These are phyloP conservation scores for Rambutsinella grinnellia DNA, from an alignment of 2,888 invertebrate species.

Conservation along the genomic window DNA sequence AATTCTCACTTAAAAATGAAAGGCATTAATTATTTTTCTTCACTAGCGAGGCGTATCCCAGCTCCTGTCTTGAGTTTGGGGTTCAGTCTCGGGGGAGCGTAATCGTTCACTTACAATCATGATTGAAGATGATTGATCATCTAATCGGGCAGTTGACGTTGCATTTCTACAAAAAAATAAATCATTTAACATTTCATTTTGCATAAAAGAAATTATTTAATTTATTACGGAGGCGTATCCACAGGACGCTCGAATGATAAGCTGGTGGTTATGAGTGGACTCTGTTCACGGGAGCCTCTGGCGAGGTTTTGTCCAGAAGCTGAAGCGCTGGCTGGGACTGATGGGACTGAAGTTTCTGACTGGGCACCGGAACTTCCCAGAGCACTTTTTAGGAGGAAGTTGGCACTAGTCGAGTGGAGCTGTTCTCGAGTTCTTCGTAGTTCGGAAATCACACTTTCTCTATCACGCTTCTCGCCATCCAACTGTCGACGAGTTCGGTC, in stretches of 20 bases:
- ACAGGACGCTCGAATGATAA: constrained; percentile 1
- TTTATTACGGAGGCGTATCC: constrained; percentile 37
- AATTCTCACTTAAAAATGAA: too few relatives aligned
- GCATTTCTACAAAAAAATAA: constrained; percentile 22
- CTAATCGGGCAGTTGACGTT: constrained; percentile 19
- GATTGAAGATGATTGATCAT: constrained; percentile 2
- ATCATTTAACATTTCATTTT: too few relatives aligned
- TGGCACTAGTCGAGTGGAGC: constrained; percentile 61
- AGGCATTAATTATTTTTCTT: too few relatives aligned
- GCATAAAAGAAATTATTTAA: too few relatives aligned
- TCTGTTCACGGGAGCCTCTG: constrained; percentile 26
- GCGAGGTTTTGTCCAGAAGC: constrained; percentile 15
- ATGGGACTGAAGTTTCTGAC: constrained; percentile 1
- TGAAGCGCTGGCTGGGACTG: constrained; percentile 11
- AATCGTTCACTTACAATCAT: too few relatives aligned
- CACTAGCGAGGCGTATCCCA: too few relatives aligned
- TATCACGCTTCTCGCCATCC: constrained; percentile 58
- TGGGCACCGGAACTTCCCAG: constrained; percentile 30
- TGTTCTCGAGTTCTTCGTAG: constrained; percentile 61
- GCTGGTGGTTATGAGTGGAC: constrained; percentile 15
- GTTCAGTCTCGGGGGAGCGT: too few relatives aligned
- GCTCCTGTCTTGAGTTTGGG: too few relatives aligned
- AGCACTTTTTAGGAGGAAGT: constrained; percentile 50
- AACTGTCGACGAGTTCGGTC: constrained; percentile 60
- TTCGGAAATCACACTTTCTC: constrained; percentile 58